Conservation (phyloP, 2,888 invertebrate genomes). For the Aporophyla nigra region DNA sequence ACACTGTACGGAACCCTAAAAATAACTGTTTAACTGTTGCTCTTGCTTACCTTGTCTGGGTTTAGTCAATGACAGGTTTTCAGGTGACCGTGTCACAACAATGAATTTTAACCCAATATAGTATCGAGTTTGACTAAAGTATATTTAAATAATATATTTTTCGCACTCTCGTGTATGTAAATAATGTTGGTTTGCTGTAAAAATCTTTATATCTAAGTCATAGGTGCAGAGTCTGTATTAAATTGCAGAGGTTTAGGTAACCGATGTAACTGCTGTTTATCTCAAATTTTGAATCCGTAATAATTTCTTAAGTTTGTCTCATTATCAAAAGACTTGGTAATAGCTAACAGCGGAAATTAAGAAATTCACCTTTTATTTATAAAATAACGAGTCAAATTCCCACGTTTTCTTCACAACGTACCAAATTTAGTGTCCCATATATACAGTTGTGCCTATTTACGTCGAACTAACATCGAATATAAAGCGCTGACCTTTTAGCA, state of each 20-base stretch:
- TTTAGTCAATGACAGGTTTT: constrained; percentile 76
- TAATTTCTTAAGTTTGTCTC: background rate
- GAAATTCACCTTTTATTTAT: background rate
- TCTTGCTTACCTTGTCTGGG: constrained; percentile 76
- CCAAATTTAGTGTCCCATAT: constrained; percentile 4
- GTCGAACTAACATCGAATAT: constrained; percentile 40
- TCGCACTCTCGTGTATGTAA: background rate
- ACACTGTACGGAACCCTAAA: constrained; percentile 67
- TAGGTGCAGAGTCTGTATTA: background rate
- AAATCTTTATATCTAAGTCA: background rate
- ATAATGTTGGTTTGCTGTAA: background rate
- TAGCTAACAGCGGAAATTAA: background rate
- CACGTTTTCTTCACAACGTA: constrained; percentile 2
- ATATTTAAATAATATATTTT: constrained; percentile 20
- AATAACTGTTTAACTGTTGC: constrained; percentile 69
- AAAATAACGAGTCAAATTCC: background rate
- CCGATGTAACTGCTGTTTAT: background rate
- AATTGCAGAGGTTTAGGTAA: background rate
- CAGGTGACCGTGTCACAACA: constrained; percentile 70
- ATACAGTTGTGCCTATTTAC: constrained; percentile 22
- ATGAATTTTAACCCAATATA: constrained; percentile 69
- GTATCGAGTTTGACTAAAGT: constrained; percentile 46
- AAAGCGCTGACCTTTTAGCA: constrained; percentile 65
- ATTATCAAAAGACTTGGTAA: background rate
- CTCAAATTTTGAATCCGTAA: background rate